These are phyloP conservation scores for Sylvietta virens DNA, from an alignment of 2,113 vertebrate genomes.

Conservation along the genomic window DNA sequence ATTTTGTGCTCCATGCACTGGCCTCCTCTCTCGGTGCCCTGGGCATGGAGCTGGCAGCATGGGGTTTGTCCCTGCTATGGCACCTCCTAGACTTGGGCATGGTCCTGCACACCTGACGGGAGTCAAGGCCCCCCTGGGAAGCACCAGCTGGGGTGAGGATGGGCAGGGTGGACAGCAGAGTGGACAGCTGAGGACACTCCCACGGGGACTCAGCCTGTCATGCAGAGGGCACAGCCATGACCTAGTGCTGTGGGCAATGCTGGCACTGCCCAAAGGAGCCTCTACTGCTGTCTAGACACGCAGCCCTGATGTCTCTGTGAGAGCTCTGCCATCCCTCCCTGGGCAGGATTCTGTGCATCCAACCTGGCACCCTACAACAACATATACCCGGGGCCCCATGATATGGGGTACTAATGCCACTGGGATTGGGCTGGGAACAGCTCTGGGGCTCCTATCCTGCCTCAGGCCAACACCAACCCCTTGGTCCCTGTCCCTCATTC, in stretches of 20 bases:
- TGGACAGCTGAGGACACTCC: not conserved
- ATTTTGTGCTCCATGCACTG: not conserved
- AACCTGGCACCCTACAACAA: not conserved
- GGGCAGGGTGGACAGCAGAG: not conserved
- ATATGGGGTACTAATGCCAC: not conserved
- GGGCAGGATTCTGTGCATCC: not conserved
- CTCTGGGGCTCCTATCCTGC: not conserved
- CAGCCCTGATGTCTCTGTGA: not conserved
- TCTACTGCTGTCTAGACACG: accelerated
- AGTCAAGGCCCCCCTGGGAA: not conserved
- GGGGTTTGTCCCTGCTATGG: not conserved
- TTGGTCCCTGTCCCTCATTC: not conserved
- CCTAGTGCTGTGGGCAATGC: not conserved
- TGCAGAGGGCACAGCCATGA: not conserved
- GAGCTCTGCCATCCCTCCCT: not conserved
- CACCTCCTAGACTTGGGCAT: not conserved
- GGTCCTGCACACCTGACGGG: not conserved
- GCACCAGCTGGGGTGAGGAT: not conserved
- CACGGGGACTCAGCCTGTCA: not conserved
- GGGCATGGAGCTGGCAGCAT: not conserved
- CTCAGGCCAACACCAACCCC: not conserved
- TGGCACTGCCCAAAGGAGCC: not conserved
- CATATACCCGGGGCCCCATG: accelerated
- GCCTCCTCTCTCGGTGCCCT: not conserved
- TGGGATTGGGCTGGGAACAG: not conserved